Percentiles rank a stretch among this genome's conserved stretches.
Conservation (phyloP, 64 coral and sea anemone species). For the Stichodactyla helianthus region DNA sequence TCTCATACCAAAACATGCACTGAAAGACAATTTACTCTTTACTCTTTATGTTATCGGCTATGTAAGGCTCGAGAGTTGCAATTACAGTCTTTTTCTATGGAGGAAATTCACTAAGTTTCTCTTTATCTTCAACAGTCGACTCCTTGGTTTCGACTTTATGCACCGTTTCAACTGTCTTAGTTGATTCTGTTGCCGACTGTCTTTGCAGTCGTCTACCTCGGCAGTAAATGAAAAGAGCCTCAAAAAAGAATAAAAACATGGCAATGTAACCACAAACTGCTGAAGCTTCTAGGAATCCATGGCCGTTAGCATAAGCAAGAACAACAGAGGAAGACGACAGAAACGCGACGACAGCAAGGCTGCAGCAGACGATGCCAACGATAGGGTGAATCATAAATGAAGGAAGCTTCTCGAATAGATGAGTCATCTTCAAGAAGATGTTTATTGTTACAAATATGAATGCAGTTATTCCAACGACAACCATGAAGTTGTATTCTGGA, state of each 20-base stretch:
- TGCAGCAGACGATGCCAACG: conserved; percentile 54
- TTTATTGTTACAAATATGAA: conserved; percentile 70
- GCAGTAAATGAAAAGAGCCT: conserved; percentile 50
- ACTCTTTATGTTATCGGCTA: no score
- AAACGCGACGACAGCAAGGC: conserved; percentile 30
- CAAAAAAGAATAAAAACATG: conserved; percentile 43
- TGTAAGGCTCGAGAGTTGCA: neutral
- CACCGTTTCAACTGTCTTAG: neutral
- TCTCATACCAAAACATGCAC: no score
- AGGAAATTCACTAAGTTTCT: conserved; percentile 7
- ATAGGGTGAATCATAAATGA: conserved; percentile 31
- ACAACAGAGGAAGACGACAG: conserved; percentile 60
- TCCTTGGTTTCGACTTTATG: neutral
- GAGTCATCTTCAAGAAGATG: conserved; percentile 50
- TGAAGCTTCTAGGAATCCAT: neutral
- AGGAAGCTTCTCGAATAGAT: conserved; percentile 67
- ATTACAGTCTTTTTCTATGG: neutral
- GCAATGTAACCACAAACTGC: conserved; percentile 66
- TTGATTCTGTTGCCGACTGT: neutral
- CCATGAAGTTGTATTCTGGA: conserved; percentile 55
- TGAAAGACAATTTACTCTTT: no score
- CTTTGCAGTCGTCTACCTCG: conserved; percentile 29
- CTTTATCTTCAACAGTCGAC: neutral
- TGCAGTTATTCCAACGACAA: conserved; percentile 59
- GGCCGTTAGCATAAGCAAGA: neutral